phyloP scores from a whole-genome alignment of 2,888 invertebrate species.

The Chironomus riparius region DNA sequence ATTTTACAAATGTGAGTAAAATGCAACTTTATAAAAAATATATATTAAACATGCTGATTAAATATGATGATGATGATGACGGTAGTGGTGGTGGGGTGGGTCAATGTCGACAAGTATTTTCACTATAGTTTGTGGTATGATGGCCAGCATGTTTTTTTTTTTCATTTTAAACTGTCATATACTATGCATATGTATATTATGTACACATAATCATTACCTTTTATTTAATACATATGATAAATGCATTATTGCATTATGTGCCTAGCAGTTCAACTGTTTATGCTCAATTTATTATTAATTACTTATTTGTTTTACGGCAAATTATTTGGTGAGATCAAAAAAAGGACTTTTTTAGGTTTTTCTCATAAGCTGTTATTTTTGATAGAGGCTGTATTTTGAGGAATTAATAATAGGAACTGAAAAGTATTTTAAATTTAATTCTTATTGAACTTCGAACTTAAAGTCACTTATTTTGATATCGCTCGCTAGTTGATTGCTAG shows the following conservation, averaged over 20 bases:
- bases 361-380: no score
- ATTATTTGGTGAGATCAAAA: background rate
- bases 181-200: background rate
- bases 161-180: no score
- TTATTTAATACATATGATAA: background rate
- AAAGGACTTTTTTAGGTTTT: background rate
- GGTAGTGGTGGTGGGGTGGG: background rate
- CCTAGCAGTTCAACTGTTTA: constrained; percentile 11
- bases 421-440: no score
- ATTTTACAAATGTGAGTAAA: background rate
- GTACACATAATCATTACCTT: background rate
- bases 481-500: no score
- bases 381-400: no score
- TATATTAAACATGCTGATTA: background rate
- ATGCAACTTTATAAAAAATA: background rate
- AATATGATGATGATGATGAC: background rate
- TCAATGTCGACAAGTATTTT: background rate
- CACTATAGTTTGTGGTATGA: background rate
- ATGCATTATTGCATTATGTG: constrained; percentile 20
- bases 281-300: constrained; percentile 23
- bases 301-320: constrained; percentile 4
- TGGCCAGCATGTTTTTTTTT: background rate
- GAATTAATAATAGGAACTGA: no score
- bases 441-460: no score
- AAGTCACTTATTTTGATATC: no score